Evolutionary conservation across 2,888 invertebrate species (phyloP), one percentile per base, ranked within the genome.

Genomic region (Polietes domitor): DNA sequence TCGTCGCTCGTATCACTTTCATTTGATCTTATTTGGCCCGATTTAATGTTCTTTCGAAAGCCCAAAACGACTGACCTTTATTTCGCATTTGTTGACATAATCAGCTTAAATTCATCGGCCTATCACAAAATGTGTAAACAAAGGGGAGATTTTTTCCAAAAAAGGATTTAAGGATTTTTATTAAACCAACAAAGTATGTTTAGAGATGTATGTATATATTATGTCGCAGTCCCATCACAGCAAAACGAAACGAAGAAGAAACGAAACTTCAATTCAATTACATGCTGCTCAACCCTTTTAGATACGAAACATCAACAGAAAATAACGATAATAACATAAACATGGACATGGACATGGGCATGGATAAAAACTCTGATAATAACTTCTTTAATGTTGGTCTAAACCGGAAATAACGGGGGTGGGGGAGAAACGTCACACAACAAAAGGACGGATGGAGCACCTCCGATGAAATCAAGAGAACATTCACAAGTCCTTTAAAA

Each of bases 31-130:
- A 24, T 68, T 47, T 15, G n/a, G 47, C n/a, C 47, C 15, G n/a
- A n/a, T 47, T 47, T 47, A 1, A n/a, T 47, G 47, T 37, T 37
- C 4, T 37, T 37, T 37, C 7, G 12, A 47, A 47, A 47, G 2
- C 41, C 43, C 15, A 15, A 43, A 47, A 21, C 21, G 12, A 53
- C 12, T 68, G 70, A 55, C 1, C 9, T 53, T 65, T 21, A 19
- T 9, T 55, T 50, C 65, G 7, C n/a, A 43, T 77, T 58, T 63
- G 71, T 55, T 55, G 50, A 74, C 74, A 71, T 83, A 83, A 83
- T 80, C 77, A 74, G 77, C 80, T 80, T 83, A 80, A 74, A 71
- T 73, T 71, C 32, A 63, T 70, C 26, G 68, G n/a, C 71, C 65
- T 73, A 55, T 68, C 32, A 26, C 63, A 15, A 63, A 28, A 12